Evolutionary conservation across 2,888 invertebrate species (phyloP).

Genomic region (Herminia tarsipennalis): DNA sequence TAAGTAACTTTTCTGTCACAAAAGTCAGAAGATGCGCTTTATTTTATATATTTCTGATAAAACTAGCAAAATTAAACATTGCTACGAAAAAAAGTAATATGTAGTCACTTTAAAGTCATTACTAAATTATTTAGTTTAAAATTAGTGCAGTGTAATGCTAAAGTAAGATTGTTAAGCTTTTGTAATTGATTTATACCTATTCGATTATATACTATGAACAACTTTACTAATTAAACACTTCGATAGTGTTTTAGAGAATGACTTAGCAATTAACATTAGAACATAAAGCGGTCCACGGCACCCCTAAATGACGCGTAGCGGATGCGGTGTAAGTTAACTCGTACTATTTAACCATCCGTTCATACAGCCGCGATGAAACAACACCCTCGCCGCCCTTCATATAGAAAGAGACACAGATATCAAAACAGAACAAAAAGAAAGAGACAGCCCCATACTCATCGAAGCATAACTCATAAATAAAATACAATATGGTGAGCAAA

Average conservation of each 20-base stretch:
- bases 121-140: too few species aligned
- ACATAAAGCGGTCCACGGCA: conserved; percentile 63
- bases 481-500: conserved; percentile 87
- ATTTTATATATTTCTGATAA: too few species aligned
- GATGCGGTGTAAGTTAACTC: conserved; percentile 84
- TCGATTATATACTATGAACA: too few species aligned
- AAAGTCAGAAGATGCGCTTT: too few species aligned
- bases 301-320: conserved; percentile 81
- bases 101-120: too few species aligned
- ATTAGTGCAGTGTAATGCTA: too few species aligned
- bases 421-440: conserved; percentile 44
- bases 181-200: too few species aligned
- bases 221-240: neutral
- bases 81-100: too few species aligned
- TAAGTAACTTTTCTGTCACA: too few species aligned
- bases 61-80: too few species aligned
- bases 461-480: conserved; percentile 85
- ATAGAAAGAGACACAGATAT: conserved; percentile 60
- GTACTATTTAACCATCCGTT: conserved; percentile 84
- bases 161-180: too few species aligned
- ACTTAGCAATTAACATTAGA: conserved; percentile 37
- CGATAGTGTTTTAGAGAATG: conserved; percentile 3
- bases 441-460: conserved; percentile 63
- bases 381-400: conserved; percentile 62
- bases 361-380: conserved; percentile 75